Evolutionary conservation across 2,113 vertebrate species (phyloP).

Genomic region (Xyrauchen texanus): DNA sequence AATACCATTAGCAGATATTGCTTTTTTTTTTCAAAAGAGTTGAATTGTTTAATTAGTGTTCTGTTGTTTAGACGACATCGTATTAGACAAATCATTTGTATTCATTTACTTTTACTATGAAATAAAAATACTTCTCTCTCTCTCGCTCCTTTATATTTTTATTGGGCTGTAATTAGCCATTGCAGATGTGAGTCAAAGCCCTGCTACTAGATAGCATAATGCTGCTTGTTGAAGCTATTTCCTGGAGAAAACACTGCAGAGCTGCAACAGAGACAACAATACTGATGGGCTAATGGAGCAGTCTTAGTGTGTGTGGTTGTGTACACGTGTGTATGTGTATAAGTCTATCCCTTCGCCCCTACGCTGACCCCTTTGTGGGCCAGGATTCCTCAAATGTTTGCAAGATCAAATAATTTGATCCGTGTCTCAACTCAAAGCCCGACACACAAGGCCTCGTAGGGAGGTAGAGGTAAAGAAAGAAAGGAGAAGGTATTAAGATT

Average conservation of each 20-base stretch:
- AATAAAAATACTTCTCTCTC: neutral
- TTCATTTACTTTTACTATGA: neutral
- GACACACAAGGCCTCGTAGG: conserved; percentile 41
- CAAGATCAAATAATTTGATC: conserved; percentile 74
- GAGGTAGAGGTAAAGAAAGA: conserved; percentile 16
- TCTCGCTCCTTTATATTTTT: neutral
- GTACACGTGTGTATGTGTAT: conserved; percentile 55
- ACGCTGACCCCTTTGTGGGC: conserved; percentile 76
- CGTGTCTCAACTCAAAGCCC: conserved; percentile 44
- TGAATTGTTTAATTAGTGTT: conserved; percentile 17
- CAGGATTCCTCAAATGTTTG: conserved; percentile 76
- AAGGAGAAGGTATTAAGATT: neutral
- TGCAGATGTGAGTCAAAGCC: conserved; percentile 30
- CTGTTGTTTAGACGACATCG: conserved; percentile 22
- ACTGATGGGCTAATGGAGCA: conserved; percentile 46
- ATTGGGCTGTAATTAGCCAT: conserved; percentile 34
- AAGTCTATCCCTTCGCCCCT: conserved; percentile 77
- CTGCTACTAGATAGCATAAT: conserved; percentile 6
- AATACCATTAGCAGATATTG: conserved; percentile 23
- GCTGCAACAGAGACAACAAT: conserved; percentile 28
- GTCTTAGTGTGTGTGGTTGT: conserved; percentile 49
- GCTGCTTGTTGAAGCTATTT: conserved; percentile 28
- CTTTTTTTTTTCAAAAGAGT: neutral
- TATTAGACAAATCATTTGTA: too few species aligned
- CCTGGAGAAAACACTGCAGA: conserved; percentile 21